A percentile compares a stretch with the other conserved stretches of the same genome.
Evolutionary conservation across 1,140 invertebrate species (phyloP).

Genomic region (Bombus soroeensis): DNA sequence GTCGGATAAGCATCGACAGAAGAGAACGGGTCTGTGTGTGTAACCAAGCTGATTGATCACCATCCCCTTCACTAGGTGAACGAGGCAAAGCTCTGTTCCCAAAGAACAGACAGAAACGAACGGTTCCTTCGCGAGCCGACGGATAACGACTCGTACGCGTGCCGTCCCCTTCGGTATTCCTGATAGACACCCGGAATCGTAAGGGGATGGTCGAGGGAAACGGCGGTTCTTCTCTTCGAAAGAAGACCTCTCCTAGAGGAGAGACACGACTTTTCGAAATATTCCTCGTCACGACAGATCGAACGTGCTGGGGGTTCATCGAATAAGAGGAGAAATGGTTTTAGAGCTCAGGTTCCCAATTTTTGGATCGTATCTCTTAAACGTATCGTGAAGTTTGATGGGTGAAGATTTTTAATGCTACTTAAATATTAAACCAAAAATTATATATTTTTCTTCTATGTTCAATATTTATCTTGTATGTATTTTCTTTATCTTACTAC

Average conservation of each 20-base stretch:
- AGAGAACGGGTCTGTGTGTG: slow-evolving; percentile 5
- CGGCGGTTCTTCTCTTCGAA: background rate
- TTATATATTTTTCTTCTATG: too few species aligned
- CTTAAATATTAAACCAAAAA: too few species aligned
- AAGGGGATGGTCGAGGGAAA: background rate
- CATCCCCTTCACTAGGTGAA: slow-evolving; percentile 44
- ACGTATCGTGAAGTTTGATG: too few species aligned
- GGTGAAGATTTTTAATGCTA: too few species aligned
- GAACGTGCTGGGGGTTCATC: background rate
- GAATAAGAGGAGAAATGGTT: background rate
- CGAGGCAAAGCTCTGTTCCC: slow-evolving; percentile 22
- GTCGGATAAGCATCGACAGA: slow-evolving; percentile 19
- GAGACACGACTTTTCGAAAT: slow-evolving; percentile 6
- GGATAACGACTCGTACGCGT: slow-evolving; percentile 76
- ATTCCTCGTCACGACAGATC: slow-evolving; percentile 1
- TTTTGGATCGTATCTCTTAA: background rate
- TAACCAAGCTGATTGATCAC: slow-evolving; percentile 73
- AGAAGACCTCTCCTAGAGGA: background rate
- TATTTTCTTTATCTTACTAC: too few species aligned
- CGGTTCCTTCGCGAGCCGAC: slow-evolving; percentile 53
- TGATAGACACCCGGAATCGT: slow-evolving; percentile 35
- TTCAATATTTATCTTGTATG: too few species aligned
- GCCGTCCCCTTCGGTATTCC: slow-evolving; percentile 65
- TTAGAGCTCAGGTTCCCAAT: background rate
- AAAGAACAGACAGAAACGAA: slow-evolving; percentile 41